Evolutionary conservation across 2,113 vertebrate species (phyloP).

Genomic region (Noctilio leporinus): DNA sequence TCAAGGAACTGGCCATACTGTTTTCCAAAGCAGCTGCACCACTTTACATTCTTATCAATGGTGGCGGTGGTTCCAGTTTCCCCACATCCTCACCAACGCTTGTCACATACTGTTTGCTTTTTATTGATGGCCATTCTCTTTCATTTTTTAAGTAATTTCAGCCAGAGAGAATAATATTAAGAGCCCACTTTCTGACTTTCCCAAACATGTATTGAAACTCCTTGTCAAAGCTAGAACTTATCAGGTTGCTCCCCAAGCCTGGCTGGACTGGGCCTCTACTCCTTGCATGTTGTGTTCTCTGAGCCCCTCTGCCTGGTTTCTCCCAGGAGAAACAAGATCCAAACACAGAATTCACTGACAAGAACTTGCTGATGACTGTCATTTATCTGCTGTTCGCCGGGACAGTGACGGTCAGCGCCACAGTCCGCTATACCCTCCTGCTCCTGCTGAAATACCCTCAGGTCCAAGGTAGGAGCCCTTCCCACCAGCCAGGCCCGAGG

Average conservation of each 20-base stretch:
- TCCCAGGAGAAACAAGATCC: constrained; percentile 61
- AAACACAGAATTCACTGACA: constrained; percentile 57
- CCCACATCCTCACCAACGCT: neutral
- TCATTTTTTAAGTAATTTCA: neutral
- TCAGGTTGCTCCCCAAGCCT: neutral
- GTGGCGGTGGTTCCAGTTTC: neutral
- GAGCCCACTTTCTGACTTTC: neutral
- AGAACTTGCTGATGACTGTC: constrained; percentile 63
- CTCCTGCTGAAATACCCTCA: constrained; percentile 69
- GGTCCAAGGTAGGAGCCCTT: constrained; percentile 56
- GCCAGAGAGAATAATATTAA: neutral
- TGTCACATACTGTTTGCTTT: neutral
- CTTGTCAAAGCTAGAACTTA: neutral
- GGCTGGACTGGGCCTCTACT: neutral
- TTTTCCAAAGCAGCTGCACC: neutral
- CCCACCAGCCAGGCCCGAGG: neutral
- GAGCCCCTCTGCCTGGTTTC: neutral
- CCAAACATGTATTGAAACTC: neutral
- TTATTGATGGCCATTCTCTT: neutral
- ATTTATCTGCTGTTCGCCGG: constrained; percentile 67
- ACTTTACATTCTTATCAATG: too few species aligned
- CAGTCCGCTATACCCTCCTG: constrained; percentile 56
- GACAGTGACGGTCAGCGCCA: constrained; percentile 56
- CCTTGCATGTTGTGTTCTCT: neutral
- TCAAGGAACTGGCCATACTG: neutral